Conservation (phyloP, 2,888 invertebrate genomes). For the Malachius bipustulatus region DNA sequence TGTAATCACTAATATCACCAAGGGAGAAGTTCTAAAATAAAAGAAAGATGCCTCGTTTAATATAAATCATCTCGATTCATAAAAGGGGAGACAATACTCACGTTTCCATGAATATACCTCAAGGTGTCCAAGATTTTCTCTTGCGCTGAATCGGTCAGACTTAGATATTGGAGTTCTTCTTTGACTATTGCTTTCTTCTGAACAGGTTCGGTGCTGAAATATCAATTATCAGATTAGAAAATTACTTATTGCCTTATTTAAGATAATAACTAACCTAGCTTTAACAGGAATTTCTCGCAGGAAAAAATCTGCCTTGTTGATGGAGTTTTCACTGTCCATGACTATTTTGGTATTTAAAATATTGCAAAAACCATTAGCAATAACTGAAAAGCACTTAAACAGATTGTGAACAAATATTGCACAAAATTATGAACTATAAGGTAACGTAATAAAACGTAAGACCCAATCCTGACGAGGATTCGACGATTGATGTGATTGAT, state of each 20-base stretch:
- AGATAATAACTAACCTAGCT: no score
- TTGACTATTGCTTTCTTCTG: conserved; percentile 46
- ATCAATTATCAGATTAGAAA: no score
- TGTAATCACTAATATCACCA: conserved; percentile 37
- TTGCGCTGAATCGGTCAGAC: conserved; percentile 56
- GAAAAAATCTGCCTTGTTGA: conserved; percentile 51
- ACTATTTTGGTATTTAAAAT: conserved; percentile 4
- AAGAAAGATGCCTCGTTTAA: conserved; percentile 6
- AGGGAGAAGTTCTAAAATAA: conserved; percentile 40
- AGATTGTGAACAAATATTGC: no score
- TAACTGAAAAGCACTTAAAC: neutral
- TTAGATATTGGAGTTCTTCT: conserved; percentile 63
- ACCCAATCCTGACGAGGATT: no score
- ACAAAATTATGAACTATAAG: no score
- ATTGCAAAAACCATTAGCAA: neutral
- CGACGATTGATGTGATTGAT: no score
- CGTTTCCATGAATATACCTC: conserved; percentile 62
- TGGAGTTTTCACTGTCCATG: conserved; percentile 48
- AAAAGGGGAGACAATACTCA: conserved; percentile 35
- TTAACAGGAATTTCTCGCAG: conserved; percentile 48
- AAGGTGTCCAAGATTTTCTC: conserved; percentile 63
- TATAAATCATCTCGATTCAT: conserved; percentile 7
- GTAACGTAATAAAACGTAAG: no score
- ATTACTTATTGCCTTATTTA: no score
- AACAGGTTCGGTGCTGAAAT: no score